phyloP scores from a whole-genome alignment of 2,113 vertebrate species.

The Hiodon alosoides region DNA sequence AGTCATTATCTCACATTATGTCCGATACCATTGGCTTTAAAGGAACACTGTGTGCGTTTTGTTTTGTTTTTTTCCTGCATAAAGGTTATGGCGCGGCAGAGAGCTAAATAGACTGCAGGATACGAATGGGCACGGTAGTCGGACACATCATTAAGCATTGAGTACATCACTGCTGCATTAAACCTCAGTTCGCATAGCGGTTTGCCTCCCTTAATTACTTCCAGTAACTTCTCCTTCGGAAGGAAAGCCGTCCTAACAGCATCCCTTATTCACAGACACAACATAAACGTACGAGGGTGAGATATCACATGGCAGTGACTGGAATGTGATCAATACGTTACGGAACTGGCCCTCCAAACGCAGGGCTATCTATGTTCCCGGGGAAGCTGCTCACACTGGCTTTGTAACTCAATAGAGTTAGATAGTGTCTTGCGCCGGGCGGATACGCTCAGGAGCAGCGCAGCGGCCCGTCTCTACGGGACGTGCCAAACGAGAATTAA shows the following conservation, averaged over 20 bases:
- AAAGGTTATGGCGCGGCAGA: neutral
- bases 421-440: no score
- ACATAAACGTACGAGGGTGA: neutral
- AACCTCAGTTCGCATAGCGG: no score
- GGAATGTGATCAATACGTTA: neutral
- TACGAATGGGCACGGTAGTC: no score
- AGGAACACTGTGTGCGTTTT: slow-evolving; percentile 26
- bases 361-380: neutral
- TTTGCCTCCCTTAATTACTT: no score
- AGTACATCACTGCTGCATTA: no score
- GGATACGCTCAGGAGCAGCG: no score
- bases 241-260: no score
- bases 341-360: neutral
- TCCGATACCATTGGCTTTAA: slow-evolving; percentile 39
- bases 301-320: neutral
- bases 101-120: neutral
- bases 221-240: no score
- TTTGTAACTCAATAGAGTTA: no score
- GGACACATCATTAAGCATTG: no score
- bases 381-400: no score
- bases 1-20: slow-evolving; percentile 53
- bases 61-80: neutral
- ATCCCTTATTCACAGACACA: no score
- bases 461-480: neutral
- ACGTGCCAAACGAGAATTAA: neutral